phyloP scores from a whole-genome alignment of 2,888 invertebrate species.

The Drosophila eohydei region DNA sequence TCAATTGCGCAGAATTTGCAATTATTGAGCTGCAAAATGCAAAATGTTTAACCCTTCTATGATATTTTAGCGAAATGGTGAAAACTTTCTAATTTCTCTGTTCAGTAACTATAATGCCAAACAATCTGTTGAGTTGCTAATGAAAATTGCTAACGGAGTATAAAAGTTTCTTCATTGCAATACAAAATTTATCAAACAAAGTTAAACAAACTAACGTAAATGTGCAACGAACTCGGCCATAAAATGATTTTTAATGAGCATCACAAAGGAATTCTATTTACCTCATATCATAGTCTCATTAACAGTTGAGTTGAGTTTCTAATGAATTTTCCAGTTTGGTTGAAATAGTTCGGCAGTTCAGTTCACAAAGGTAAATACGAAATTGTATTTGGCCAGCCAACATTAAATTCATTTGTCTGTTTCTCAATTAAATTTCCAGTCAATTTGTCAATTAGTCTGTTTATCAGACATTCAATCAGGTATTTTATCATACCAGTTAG shows the following conservation, averaged over 20 bases:
- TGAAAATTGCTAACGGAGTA: not conserved
- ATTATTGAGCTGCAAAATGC: not conserved
- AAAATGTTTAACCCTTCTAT: not conserved
- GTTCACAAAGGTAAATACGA: not conserved
- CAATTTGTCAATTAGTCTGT: not conserved
- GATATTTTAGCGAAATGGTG: not conserved
- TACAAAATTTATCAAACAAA: not conserved
- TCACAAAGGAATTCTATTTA: not conserved
- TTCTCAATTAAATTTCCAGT: no score
- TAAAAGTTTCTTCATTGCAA: not conserved
- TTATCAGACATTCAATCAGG: not conserved
- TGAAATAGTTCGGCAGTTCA: not conserved
- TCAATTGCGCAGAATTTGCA: no score
- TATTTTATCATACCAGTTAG: not conserved
- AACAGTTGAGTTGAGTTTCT: not conserved
- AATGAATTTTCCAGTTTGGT: not conserved
- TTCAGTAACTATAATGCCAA: not conserved
- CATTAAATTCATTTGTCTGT: not conserved
- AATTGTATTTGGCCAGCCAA: not conserved
- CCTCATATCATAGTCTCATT: not conserved
- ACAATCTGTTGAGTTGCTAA: not conserved
- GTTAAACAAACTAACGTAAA: not conserved
- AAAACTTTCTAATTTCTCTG: slow-evolving; percentile 1
- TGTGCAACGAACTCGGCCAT: not conserved
- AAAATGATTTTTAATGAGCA: not conserved